Percentiles rank a stretch among this genome's conserved stretches.
Conservation (phyloP, 2,888 invertebrate genomes). For the Osmoderma eremita region DNA sequence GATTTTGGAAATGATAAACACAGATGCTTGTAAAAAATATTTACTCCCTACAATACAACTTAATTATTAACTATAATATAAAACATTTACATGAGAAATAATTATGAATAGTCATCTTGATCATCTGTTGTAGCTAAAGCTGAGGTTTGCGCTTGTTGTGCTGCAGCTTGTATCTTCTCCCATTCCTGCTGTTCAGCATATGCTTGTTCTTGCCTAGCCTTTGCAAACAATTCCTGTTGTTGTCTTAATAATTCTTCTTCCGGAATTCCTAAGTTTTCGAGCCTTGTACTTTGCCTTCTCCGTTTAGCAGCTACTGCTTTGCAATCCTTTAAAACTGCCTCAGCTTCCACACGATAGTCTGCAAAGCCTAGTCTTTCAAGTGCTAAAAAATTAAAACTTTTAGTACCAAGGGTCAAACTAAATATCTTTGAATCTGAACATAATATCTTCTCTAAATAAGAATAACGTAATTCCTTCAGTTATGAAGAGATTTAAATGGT, state of each 20-base stretch:
- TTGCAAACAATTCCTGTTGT: conserved; percentile 97
- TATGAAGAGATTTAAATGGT: too few relatives aligned
- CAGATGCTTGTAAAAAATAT: not conserved
- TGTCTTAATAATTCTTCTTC: conserved; percentile 96
- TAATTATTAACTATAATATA: conserved; percentile 4
- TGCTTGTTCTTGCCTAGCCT: conserved; percentile 93
- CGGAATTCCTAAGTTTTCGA: conserved; percentile 98
- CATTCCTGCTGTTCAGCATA: conserved; percentile 93
- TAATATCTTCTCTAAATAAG: too few relatives aligned
- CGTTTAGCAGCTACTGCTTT: conserved; percentile 97
- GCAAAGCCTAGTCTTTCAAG: conserved; percentile 91
- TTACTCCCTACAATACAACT: not conserved
- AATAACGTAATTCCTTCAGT: too few relatives aligned
- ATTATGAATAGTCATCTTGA: conserved; percentile 66
- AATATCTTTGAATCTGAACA: too few relatives aligned
- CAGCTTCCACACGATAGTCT: conserved; percentile 94
- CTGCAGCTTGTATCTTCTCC: conserved; percentile 81
- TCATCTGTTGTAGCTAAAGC: conserved; percentile 66
- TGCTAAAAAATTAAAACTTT: conserved; percentile 66
- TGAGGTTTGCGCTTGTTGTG: conserved; percentile 68
- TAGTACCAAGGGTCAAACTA: not conserved
- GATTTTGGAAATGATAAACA: too few relatives aligned
- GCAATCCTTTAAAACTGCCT: conserved; percentile 93
- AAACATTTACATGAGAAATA: conserved; percentile 18
- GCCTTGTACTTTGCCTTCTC: conserved; percentile 90